Percentiles rank a stretch among this genome's conserved stretches.
These are phyloP conservation scores for Dioctria linearis DNA, from an alignment of 2,888 invertebrate species.

Conservation along the genomic window DNA sequence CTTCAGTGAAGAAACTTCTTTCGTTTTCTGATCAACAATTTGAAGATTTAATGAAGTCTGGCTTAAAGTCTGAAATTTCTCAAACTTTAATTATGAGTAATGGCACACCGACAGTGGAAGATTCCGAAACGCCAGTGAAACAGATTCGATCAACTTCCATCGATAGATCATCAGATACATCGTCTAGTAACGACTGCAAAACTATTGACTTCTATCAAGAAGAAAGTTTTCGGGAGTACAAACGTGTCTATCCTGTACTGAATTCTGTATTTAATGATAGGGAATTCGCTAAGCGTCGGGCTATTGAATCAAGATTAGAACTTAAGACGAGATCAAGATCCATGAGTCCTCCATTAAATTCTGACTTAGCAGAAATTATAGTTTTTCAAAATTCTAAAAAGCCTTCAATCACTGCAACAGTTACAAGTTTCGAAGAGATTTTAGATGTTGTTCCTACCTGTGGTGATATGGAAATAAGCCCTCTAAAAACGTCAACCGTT, in stretches of 20 bases:
- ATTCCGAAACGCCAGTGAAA: too few species aligned
- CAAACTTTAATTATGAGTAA: too few species aligned
- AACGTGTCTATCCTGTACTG: slow-evolving; percentile 5
- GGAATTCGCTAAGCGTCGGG: slow-evolving; percentile 8
- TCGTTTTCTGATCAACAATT: slow-evolving; percentile 55
- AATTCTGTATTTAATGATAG: slow-evolving; percentile 25
- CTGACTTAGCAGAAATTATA: too few species aligned
- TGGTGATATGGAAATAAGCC: slow-evolving; percentile 54
- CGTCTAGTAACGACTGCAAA: not conserved
- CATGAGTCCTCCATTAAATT: too few species aligned
- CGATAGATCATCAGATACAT: too few species aligned
- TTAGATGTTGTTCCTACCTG: not conserved
- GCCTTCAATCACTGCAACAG: not conserved
- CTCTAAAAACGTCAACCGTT: not conserved
- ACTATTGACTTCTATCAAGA: not conserved
- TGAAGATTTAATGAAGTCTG: slow-evolving; percentile 31
- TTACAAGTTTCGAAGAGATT: not conserved
- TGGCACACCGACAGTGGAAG: too few species aligned
- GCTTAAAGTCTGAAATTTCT: too few species aligned
- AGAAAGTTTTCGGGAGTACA: slow-evolving; percentile 23
- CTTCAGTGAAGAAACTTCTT: slow-evolving; percentile 55
- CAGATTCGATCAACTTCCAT: too few species aligned
- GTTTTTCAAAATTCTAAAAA: too few species aligned
- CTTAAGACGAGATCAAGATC: not conserved
- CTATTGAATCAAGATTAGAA: not conserved